Base-by-base conservation (phyloP, 1,140 invertebrate genomes). In the Anthonomus grandis region DNA sequence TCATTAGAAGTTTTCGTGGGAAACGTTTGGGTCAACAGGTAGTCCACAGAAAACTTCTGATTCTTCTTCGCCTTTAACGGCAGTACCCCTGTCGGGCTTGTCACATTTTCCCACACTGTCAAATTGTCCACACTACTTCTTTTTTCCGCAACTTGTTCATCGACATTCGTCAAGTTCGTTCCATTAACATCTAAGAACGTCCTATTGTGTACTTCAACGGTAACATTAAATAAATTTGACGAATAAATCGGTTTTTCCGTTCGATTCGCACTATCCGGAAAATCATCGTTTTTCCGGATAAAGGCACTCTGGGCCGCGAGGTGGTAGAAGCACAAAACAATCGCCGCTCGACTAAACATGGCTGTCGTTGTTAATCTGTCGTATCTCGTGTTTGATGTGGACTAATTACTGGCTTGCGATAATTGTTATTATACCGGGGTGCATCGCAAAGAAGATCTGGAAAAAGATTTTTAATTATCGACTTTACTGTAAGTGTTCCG, bases 1-100 rank as follows among this genome's bases (percentile, higher is more conserved):
- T 78, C 77, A 57, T 73, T 69, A 1, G 76, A 78, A 6, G 69
- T 67, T 34, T 65, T 67, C 17, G 60, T 64, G 0, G 70, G 66
- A 52, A 72, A 74, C 6, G 48, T 58, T 13, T 50, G 52, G 18
- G 41, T 51, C 10, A 74, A 37, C 18, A 75, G 61, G 48, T 76
- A 64, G 19, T 73, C 61, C 8, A 68, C 34, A 8, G 55, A 57
- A 44, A 57, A 57, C 21, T 57, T 46, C 22, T 41, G 34, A 27
- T 47, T n/a, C n/a, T n/a, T n/a, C n/a, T n/a, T n/a, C n/a, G n/a
- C n/a, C n/a, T n/a, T n/a, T n/a, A n/a, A n/a, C n/a, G n/a, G n/a
- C n/a, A n/a, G n/a, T n/a, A n/a, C n/a, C n/a, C n/a, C n/a, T n/a
- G n/a, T n/a, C n/a, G n/a, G n/a, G n/a, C n/a, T n/a, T n/a, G n/a